Conservation (phyloP, 2,888 invertebrate species). For the Gastrophysa polygoni region DNA sequence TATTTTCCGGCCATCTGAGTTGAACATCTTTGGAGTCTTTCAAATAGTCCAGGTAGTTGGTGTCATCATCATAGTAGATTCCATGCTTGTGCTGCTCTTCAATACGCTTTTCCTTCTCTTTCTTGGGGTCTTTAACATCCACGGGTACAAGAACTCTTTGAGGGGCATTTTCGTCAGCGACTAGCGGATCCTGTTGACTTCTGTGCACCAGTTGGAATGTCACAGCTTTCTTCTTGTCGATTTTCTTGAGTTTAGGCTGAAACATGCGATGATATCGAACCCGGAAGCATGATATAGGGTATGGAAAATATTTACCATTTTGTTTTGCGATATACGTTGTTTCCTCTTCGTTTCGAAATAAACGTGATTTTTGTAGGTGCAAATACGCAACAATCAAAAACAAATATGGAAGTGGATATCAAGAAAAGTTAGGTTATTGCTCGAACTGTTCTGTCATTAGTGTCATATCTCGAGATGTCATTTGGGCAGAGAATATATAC, state of each 20-base stretch:
- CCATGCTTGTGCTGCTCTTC: constrained; percentile 86
- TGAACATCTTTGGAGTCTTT: constrained; percentile 66
- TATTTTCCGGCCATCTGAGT: constrained; percentile 60
- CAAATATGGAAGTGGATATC: too few relatives aligned
- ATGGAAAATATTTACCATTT: constrained; percentile 10
- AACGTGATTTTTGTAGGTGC: too few relatives aligned
- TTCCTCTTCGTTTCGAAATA: too few relatives aligned
- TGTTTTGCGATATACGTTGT: neutral
- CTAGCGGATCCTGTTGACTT: constrained; percentile 91
- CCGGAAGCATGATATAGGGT: neutral
- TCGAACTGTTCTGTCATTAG: too few relatives aligned
- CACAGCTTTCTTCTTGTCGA: constrained; percentile 89
- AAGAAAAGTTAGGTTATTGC: too few relatives aligned
- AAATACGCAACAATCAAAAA: too few relatives aligned
- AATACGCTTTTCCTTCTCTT: constrained; percentile 60
- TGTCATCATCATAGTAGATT: constrained; percentile 93
- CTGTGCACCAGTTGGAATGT: constrained; percentile 93
- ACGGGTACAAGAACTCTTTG: constrained; percentile 81
- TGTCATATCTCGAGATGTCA: too few relatives aligned
- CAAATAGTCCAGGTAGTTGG: constrained; percentile 93
- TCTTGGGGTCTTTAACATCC: constrained; percentile 43
- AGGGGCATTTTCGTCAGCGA: constrained; percentile 87
- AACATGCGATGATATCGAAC: neutral
- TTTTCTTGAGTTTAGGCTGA: constrained; percentile 62
- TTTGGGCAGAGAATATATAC: too few relatives aligned